phyloP scores from a whole-genome alignment of 2,797 vertebrate species.

The Aphelocoma californica region DNA sequence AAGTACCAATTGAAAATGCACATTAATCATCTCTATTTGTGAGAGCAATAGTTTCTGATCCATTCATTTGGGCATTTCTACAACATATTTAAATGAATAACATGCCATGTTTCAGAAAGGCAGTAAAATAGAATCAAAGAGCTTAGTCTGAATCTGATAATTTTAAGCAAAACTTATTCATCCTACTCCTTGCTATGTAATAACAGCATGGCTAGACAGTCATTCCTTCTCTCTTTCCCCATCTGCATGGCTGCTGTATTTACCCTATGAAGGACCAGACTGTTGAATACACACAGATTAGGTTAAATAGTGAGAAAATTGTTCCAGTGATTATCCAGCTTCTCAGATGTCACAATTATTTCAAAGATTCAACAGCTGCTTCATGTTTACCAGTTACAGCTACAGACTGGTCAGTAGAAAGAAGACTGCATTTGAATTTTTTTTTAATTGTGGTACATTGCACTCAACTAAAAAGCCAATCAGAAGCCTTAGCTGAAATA shows the following conservation, averaged over 20 bases:
- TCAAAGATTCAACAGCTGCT: not conserved
- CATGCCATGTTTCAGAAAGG: not conserved
- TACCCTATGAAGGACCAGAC: not conserved
- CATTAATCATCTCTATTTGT: conserved; percentile 1
- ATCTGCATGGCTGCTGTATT: not conserved
- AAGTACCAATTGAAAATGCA: not conserved
- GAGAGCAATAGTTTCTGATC: not conserved
- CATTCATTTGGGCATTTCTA: not conserved
- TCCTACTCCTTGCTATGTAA: not conserved
- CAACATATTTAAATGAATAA: not conserved
- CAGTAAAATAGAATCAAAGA: not conserved
- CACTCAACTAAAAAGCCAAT: not conserved
- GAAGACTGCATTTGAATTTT: not conserved
- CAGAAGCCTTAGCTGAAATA: not conserved
- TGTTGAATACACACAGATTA: conserved; percentile 41
- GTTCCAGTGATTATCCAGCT: not conserved
- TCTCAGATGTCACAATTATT: not conserved
- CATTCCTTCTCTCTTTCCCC: not conserved
- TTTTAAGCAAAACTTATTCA: not conserved
- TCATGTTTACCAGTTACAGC: not conserved
- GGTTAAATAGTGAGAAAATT: conserved; percentile 32
- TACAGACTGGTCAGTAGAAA: not conserved
- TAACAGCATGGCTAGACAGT: not conserved
- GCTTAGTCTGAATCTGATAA: not conserved
- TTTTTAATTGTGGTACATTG: not conserved